Conservation (phyloP, 2,888 invertebrate genomes). For the Masnerella sp. region DNA sequence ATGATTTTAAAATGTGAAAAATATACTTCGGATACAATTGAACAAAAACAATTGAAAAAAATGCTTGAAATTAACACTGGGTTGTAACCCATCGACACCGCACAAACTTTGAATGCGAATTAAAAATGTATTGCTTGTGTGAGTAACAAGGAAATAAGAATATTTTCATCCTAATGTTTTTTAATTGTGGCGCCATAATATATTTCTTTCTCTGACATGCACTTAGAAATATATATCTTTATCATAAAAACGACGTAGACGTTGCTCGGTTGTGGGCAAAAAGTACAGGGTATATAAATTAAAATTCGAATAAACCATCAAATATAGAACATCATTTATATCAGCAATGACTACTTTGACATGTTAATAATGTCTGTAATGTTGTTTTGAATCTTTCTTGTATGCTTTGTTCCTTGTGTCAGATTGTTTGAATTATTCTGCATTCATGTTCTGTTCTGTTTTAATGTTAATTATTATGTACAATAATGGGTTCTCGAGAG, state of each 20-base stretch:
- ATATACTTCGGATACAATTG: conserved; percentile 4
- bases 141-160: conserved; percentile 46
- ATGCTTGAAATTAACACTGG: conserved; percentile 12
- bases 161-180: conserved; percentile 33
- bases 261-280: conserved; percentile 39
- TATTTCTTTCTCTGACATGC: conserved; percentile 12
- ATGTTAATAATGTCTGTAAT: conserved; percentile 53
- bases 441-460: conserved; percentile 35
- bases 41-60: conserved; percentile 6
- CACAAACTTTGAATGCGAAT: conserved; percentile 36
- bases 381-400: conserved; percentile 8
- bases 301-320: conserved; percentile 59
- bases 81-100: conserved; percentile 17
- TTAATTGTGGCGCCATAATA: conserved; percentile 10
- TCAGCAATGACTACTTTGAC: conserved; percentile 62
- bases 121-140: conserved; percentile 42
- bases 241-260: conserved; percentile 18
- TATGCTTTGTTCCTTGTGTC: conserved; percentile 24
- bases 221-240: neutral
- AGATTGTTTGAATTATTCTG: conserved; percentile 30
- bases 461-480: conserved; percentile 52
- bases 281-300: conserved; percentile 55
- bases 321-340: conserved; percentile 62
- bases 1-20: too few relatives aligned
- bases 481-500: conserved; percentile 54